A percentile compares a stretch with the other conserved stretches of the same genome.
phyloP scores from a whole-genome alignment of 2,113 vertebrate species.

The Otocyon megalotis region DNA sequence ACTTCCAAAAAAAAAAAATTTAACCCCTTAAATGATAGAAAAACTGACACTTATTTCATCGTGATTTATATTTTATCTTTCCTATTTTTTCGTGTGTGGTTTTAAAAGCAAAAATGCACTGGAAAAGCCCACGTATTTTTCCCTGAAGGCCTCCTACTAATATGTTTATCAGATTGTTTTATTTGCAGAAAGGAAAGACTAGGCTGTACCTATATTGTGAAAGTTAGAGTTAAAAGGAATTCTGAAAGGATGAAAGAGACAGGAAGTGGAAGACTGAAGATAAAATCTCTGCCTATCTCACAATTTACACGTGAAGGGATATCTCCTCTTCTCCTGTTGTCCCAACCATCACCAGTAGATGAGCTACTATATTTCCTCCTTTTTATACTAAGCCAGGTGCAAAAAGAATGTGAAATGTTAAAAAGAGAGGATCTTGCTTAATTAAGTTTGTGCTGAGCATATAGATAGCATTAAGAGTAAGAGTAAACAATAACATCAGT shows the following conservation, averaged over 20 bases:
- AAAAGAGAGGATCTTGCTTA: conserved; percentile 38
- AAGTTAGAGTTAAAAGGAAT: neutral
- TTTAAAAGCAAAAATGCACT: conserved; percentile 56
- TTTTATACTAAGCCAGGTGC: neutral
- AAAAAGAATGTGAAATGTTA: conserved; percentile 36
- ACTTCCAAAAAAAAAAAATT: conserved; percentile 51
- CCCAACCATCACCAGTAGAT: neutral
- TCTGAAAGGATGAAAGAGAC: neutral
- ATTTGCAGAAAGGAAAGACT: conserved; percentile 12
- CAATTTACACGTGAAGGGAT: neutral
- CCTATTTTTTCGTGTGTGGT: neutral
- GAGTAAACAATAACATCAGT: conserved; percentile 26
- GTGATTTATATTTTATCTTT: conserved; percentile 53
- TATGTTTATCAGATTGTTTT: conserved; percentile 35
- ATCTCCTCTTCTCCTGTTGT: neutral
- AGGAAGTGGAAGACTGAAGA: neutral
- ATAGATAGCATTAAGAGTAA: conserved; percentile 10
- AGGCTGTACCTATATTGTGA: neutral
- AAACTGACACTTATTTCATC: conserved; percentile 1
- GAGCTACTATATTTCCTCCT: neutral
- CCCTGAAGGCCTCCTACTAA: conserved; percentile 1
- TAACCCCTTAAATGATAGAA: conserved; percentile 39
- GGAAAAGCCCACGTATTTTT: conserved; percentile 37
- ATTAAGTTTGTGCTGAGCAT: conserved; percentile 16
- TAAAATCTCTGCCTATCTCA: neutral